Evolutionary conservation across 2,113 vertebrate genomes (phyloP), one percentile per base, ranked within the genome.

Genomic region (Lagopus leucura): DNA sequence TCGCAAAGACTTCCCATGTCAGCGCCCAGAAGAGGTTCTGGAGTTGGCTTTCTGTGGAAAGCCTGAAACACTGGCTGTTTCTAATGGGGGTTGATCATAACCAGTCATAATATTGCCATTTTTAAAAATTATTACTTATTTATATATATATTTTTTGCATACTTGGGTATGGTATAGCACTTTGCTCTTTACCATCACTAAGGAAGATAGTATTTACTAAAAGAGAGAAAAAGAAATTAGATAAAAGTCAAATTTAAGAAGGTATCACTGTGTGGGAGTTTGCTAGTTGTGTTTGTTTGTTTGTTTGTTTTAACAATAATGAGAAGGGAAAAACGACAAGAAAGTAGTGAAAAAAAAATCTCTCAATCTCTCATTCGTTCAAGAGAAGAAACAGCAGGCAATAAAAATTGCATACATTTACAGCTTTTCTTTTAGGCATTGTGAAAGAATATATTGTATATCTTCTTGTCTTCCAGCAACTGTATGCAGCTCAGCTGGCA

Each of bases 401-500:
- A 54, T 71, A 86, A 66, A 64, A 87, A 60, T 20, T 66, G 79
- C n/a, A n/a, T 73, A 55, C 17, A 17, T 79, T 90, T 92, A 50
- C 25, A 76, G 36, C 28, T 86, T 79, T 24, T 72, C 67, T 82
- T 89, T 40, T 50, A 93, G 92, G 75, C 83, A n/a, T 87, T 50
- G 88, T 94, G 80, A 74, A 88, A 82, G 75, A 94, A 90, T 95
- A 80, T 15, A 63, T 91, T 93, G 77, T 97, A 95, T 96, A 96
- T 96, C 87, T 94, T 97, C 96, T 97, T 97, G 73, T 98, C 96
- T 98, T 97, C 91, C 98, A 99, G 99, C 99, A 99, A 98, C 98
- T 99, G 97, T 99, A 99, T 93, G 99, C 99, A 75, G 99, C 99
- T 97, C 99, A 99, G 97, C 98, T 99, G 97, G 99, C 99, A 98